A percentile compares a stretch with the other conserved stretches of the same genome.
phyloP scores from a whole-genome alignment of 1,140 invertebrate species.

The Apis florea region DNA sequence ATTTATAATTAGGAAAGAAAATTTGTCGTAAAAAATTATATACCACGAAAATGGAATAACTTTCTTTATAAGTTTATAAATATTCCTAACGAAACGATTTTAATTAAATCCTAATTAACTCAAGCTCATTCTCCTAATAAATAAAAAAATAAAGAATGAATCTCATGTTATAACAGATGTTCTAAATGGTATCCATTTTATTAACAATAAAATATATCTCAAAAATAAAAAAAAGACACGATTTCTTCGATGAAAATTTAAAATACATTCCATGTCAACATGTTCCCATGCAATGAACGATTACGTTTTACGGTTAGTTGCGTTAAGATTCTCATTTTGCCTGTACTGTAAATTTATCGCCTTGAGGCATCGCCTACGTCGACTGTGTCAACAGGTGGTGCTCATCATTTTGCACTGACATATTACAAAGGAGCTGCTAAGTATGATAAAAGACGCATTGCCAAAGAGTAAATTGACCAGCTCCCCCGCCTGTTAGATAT shows the following conservation, averaged over 20 bases:
- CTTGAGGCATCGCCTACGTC: slow-evolving; percentile 39
- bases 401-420: slow-evolving; percentile 59
- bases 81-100: too few species aligned
- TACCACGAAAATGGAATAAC: too few species aligned
- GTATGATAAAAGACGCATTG: slow-evolving; percentile 57
- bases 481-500: background rate
- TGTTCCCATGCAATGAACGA: slow-evolving; percentile 30
- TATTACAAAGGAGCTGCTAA: slow-evolving; percentile 50
- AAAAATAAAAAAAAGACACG: too few species aligned
- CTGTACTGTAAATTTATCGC: slow-evolving; percentile 53
- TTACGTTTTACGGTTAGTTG: slow-evolving; percentile 37
- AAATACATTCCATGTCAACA: background rate
- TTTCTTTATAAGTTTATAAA: too few species aligned
- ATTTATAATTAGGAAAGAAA: too few species aligned
- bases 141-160: too few species aligned
- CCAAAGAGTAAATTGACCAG: slow-evolving; percentile 45
- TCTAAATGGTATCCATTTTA: background rate
- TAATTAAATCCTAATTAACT: too few species aligned
- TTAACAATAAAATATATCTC: background rate
- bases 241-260: background rate
- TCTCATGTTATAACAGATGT: too few species aligned
- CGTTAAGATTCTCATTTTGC: slow-evolving; percentile 53
- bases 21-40: too few species aligned
- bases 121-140: too few species aligned
- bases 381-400: slow-evolving; percentile 63